phyloP scores from a whole-genome alignment of 2,797 vertebrate genomes.

The Chiloscyllium punctatum region DNA sequence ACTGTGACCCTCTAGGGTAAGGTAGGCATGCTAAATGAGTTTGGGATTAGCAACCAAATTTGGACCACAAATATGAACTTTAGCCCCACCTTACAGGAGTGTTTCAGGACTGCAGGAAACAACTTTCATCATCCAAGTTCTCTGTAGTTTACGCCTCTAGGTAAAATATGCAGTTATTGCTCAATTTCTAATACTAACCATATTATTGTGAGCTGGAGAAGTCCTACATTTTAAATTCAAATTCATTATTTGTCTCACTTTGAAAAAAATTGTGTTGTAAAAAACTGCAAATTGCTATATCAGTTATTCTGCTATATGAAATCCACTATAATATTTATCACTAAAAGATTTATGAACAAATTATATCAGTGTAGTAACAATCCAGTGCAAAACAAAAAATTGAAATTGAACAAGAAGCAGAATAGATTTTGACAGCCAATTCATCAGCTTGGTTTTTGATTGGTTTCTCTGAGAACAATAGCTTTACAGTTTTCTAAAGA shows the following conservation, averaged over 20 bases:
- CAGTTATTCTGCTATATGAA: background rate
- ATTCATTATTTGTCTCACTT: background rate
- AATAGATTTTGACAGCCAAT: background rate
- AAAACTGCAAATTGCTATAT: background rate
- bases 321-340: slow-evolving; percentile 9
- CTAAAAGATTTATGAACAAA: background rate
- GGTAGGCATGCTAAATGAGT: background rate
- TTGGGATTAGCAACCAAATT: background rate
- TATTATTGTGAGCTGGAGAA: background rate
- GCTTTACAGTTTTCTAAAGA: background rate
- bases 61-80: slow-evolving; percentile 34
- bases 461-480: background rate
- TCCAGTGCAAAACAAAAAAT: background rate
- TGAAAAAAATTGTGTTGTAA: background rate
- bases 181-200: background rate
- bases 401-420: background rate
- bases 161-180: slow-evolving; percentile 9
- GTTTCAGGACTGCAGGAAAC: background rate
- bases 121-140: slow-evolving; percentile 16
- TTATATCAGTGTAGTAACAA: background rate
- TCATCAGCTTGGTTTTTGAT: background rate
- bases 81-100: slow-evolving; percentile 19
- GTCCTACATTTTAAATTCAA: background rate
- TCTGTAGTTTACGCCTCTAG: background rate
- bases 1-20: slow-evolving; percentile 18